phyloP scores from a whole-genome alignment of 2,888 invertebrate genomes.

The Dasypolia templi region DNA sequence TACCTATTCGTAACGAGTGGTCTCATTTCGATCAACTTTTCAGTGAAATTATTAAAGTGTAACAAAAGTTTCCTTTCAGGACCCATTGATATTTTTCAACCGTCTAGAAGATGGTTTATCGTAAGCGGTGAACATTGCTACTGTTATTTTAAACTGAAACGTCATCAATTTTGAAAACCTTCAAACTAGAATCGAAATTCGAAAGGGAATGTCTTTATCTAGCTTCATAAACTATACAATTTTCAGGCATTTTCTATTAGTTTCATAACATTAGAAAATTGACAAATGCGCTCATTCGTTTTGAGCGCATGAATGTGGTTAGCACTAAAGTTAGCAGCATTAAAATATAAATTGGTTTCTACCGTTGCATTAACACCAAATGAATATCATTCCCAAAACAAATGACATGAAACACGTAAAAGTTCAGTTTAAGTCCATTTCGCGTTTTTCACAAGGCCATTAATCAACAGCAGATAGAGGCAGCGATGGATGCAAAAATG shows the following conservation, averaged over 20 bases:
- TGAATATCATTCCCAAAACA: neutral
- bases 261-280: conserved; percentile 18
- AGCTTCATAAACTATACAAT: neutral
- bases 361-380: conserved; percentile 46
- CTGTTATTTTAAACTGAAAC: conserved; percentile 17
- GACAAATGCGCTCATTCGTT: conserved; percentile 33
- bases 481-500: neutral
- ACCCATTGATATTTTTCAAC: no score
- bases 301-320: conserved; percentile 45
- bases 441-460: neutral
- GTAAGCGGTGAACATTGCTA: neutral
- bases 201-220: neutral
- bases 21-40: no score
- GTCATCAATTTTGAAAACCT: neutral
- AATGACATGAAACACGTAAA: neutral
- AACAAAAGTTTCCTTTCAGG: no score
- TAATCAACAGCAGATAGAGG: neutral
- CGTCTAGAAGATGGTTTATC: neutral
- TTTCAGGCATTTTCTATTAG: neutral
- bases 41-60: no score
- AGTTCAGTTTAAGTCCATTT: neutral
- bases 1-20: no score
- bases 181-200: neutral
- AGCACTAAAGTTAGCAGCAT: conserved; percentile 26
- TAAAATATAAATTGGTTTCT: conserved; percentile 41